Conservation (phyloP, 2,888 invertebrate species). For the Drosophila vallismaia region DNA sequence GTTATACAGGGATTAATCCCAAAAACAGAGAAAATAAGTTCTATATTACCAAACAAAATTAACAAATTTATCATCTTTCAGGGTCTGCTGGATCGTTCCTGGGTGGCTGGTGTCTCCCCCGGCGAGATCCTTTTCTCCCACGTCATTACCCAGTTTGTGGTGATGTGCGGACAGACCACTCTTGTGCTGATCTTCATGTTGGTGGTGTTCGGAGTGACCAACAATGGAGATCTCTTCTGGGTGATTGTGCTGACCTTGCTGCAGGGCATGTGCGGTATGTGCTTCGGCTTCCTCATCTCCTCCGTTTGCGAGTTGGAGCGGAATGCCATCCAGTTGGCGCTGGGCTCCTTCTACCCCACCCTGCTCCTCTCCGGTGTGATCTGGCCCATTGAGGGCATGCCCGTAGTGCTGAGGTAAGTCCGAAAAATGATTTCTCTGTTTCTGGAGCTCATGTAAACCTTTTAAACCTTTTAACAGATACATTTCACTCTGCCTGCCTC, state of each 20-base stretch:
- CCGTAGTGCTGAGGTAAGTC: slow-evolving; percentile 88
- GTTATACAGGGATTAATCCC: background rate
- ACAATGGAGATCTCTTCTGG: slow-evolving; percentile 93
- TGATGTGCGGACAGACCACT: slow-evolving; percentile 97
- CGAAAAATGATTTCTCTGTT: background rate
- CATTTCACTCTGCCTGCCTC: slow-evolving; percentile 92
- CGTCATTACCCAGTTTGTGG: slow-evolving; percentile 96
- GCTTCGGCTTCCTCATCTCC: slow-evolving; percentile 97
- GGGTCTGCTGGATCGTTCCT: slow-evolving; percentile 94
- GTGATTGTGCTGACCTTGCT: slow-evolving; percentile 93
- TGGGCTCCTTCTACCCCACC: slow-evolving; percentile 98
- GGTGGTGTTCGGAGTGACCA: slow-evolving; percentile 94
- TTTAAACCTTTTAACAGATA: slow-evolving; percentile 84
- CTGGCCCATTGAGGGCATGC: slow-evolving; percentile 99
- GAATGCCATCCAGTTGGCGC: slow-evolving; percentile 95
- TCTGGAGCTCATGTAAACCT: background rate
- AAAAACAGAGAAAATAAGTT: background rate
- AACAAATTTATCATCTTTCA: slow-evolving; percentile 34
- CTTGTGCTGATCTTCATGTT: slow-evolving; percentile 96
- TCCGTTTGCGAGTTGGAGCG: slow-evolving; percentile 95
- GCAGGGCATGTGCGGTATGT: slow-evolving; percentile 98
- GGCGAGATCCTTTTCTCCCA: slow-evolving; percentile 97
- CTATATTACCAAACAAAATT: background rate
- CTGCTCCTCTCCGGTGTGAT: slow-evolving; percentile 96
- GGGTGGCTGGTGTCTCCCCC: slow-evolving; percentile 96